A percentile compares a stretch with the other conserved stretches of the same genome.
phyloP scores from a whole-genome alignment of 2,888 invertebrate genomes.

The Xestobium rufovillosum region DNA sequence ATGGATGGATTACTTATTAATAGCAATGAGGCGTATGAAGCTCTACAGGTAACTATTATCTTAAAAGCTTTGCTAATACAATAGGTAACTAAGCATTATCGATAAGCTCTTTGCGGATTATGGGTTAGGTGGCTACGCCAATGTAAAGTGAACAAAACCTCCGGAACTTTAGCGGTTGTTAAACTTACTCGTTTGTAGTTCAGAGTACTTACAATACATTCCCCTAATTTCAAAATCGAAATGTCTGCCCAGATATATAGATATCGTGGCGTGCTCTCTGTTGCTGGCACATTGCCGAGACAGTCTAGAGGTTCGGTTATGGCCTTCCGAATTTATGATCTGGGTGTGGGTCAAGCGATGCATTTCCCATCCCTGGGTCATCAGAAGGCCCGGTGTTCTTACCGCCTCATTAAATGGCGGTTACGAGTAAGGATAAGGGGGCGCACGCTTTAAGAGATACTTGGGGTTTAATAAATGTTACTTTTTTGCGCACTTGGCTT shows the following conservation, averaged over 20 bases:
- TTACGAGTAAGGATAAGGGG: conserved; percentile 24
- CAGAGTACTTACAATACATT: conserved; percentile 20
- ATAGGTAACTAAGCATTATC: too few relatives aligned
- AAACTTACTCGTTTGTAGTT: conserved; percentile 22
- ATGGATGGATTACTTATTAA: too few relatives aligned
- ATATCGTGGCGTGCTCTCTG: conserved; percentile 19
- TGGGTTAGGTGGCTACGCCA: too few relatives aligned
- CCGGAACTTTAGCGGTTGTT: conserved; percentile 22
- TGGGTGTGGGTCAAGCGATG: conserved; percentile 31
- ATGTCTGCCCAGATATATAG: conserved; percentile 19
- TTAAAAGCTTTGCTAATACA: too few relatives aligned
- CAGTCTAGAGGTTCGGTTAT: conserved; percentile 30
- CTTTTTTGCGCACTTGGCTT: too few relatives aligned
- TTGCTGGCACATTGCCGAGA: conserved; percentile 27
- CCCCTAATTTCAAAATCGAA: conserved; percentile 24
- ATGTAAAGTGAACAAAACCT: too few relatives aligned
- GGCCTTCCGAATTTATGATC: conserved; percentile 31
- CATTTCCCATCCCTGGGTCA: conserved; percentile 25
- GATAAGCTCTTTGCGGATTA: too few relatives aligned
- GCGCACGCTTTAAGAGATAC: conserved; percentile 20
- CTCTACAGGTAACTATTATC: too few relatives aligned
- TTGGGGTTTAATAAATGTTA: conserved; percentile 24
- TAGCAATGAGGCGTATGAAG: too few relatives aligned
- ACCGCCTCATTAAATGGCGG: conserved; percentile 31
- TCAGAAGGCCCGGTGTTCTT: conserved; percentile 24